Conservation (phyloP, 2,113 vertebrate genomes). For the Cephalopholis sonnerati region DNA sequence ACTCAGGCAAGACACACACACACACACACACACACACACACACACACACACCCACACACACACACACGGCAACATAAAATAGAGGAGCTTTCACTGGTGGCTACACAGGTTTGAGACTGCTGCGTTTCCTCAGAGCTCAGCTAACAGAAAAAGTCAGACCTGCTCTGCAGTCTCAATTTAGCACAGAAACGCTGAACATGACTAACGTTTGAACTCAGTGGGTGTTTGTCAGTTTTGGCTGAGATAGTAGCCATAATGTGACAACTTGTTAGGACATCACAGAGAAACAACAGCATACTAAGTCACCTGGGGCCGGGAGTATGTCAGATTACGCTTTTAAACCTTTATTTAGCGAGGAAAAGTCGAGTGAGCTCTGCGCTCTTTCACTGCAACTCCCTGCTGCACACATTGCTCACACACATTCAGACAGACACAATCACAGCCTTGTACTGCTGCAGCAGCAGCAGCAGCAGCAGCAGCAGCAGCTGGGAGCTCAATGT, state of each 20-base stretch:
- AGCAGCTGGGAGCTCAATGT: conserved; percentile 51
- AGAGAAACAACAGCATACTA: conserved; percentile 20
- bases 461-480: conserved; percentile 52
- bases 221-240: conserved; percentile 35
- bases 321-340: conserved; percentile 19
- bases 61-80: conserved; percentile 16
- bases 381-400: conserved; percentile 21
- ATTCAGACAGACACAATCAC: conserved; percentile 31
- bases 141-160: conserved; percentile 5
- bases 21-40: not conserved
- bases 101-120: conserved; percentile 20
- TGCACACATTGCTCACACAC: conserved; percentile 17
- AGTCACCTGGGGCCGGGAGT: conserved; percentile 16
- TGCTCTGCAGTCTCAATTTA: not conserved
- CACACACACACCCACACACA: not conserved
- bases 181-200: conserved; percentile 41
- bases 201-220: conserved; percentile 30
- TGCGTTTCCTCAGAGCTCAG: conserved; percentile 21
- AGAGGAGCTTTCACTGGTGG: conserved; percentile 31
- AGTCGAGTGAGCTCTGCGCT: conserved; percentile 18
- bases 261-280: conserved; percentile 42
- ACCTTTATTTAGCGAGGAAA: conserved; percentile 30
- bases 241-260: conserved; percentile 19
- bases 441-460: conserved; percentile 44
- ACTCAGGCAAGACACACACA: conserved; percentile 2